Base-by-base conservation (phyloP, 2,888 invertebrate species). In the Papilio gigon region DNA sequence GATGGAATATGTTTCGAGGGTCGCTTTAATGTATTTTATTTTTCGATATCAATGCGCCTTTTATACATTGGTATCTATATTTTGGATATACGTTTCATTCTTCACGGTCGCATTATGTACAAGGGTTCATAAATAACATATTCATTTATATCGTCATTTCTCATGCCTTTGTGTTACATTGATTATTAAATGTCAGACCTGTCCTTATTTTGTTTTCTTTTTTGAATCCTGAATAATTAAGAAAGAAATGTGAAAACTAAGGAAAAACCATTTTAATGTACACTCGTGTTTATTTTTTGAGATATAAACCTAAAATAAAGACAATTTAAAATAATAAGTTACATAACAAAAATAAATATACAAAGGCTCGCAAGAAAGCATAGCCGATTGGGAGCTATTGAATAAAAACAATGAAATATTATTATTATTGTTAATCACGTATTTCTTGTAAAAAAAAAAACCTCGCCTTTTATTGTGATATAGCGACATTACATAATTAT, bases 351-450 rank as follows among this genome's bases (percentile, higher is more conserved):
- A 74, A 76, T 77, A 77, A 65, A 75, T 75, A 72, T 74, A 78
- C 73, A 75, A 75, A 73, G 71, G 71, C 68, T 71, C 60, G 67
- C 59, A 67, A 65, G 61, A 74, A 67, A 71, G 68, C 70, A 71
- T 56, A 71, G 44, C 65, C 65, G 67, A 71, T 71, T 70, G 62
- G 30, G 67, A 62, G 79, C 80, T 82, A 75, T 80, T 86, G 80
- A 84, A 83, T 84, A 85, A 85, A 85, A 85, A 84, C 83, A 84
- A 80, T 84, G 84, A 86, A 69, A 80, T 74, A 83, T 82, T 83
- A 81, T 80, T 76, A 70, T 69, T 71, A 80, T 82, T 84, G 79
- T 87, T 85, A 83, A 86, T 70, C 61, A 71, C 61, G 78, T 80
- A 77, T 78, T 77, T 50, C n/a, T 63, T 70, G 74, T 74, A 73